Percentiles rank a stretch among this genome's conserved stretches.
phyloP scores from a whole-genome alignment of 2,797 vertebrate species.

The Florisuga fusca region DNA sequence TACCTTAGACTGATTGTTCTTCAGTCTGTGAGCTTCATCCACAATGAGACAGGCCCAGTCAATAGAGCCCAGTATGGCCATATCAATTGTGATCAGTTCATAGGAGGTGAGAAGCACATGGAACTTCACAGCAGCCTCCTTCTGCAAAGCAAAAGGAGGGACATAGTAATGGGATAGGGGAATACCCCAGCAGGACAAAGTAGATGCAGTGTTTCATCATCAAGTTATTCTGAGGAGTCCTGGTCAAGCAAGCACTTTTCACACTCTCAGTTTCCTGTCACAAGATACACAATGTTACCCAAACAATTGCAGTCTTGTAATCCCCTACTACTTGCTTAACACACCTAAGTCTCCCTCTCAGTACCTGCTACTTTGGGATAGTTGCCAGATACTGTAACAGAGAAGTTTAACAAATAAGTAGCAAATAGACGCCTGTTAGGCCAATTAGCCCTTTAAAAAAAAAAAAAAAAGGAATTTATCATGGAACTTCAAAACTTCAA shows the following conservation, averaged over 20 bases:
- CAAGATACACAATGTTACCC: background rate
- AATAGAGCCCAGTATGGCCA: constrained; percentile 96
- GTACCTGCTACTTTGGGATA: background rate
- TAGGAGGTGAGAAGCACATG: constrained; percentile 96
- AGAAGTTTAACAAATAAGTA: background rate
- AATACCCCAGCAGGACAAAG: background rate
- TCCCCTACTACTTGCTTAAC: background rate
- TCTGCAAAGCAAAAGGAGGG: constrained; percentile 79
- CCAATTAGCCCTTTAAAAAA: background rate
- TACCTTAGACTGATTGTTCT: constrained; percentile 99
- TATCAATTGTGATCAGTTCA: constrained; percentile 96
- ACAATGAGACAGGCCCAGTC: constrained; percentile 98
- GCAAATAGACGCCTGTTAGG: background rate
- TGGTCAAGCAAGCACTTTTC: background rate
- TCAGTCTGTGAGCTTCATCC: constrained; percentile 97
- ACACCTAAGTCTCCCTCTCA: fast-evolving
- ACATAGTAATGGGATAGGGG: background rate
- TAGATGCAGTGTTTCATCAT: background rate
- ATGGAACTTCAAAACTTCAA: background rate
- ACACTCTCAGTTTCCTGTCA: background rate
- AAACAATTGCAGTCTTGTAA: background rate
- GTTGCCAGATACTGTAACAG: background rate
- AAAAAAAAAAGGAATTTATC: background rate
- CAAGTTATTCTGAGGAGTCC: background rate
- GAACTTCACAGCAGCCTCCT: constrained; percentile 96